Evolutionary conservation across 2,797 vertebrate genomes (phyloP), one percentile per base, ranked within the genome.

Genomic region (Holocentrus rufus): DNA sequence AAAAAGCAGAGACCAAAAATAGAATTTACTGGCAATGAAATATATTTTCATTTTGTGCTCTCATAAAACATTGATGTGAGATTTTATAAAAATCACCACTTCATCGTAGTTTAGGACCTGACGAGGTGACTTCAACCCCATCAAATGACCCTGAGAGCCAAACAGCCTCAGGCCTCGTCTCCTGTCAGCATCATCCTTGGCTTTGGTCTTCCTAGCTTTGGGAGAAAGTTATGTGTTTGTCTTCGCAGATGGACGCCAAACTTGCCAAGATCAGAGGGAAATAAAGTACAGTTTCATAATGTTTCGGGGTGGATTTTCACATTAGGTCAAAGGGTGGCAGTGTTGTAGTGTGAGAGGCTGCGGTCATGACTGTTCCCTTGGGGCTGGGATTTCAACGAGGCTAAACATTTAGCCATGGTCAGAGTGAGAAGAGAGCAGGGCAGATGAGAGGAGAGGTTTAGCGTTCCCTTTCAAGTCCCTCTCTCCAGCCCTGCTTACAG

Each of bases 391-490:
- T 92, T 87, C 79, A 89, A 83, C 87, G 80, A 85, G 84, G 84
- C 86, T n/a, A 61, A 8, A 72, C 80, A 57, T 83, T 85, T 89
- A 25, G 69, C 86, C 80, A 84, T 69, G 82, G 90, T 86, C 68
- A 61, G 81, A 81, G 69, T 15, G 63, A 84, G 81, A 72, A 59
- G 87, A 79, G 87, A 39, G 57, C 77, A 65, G 77, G 84, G 81
- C 83, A 85, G 85, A 91, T 87, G 89, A 87, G 90, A 86, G 69
- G 72, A 87, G 86, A 84, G 88, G 80, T 87, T 91, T 87, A 89
- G 89, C 76, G 65, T 82, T 91, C 88, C 81, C 91, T 92, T 92
- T 93, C 90, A 92, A 91, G 93, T 91, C 87, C 86, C 81, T 89
- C 90, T 90, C 86, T 77, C 78, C 75, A 87, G 88, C 88, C 84